Conservation (phyloP, 2,888 invertebrate genomes). For the Sussaba pulchella region DNA sequence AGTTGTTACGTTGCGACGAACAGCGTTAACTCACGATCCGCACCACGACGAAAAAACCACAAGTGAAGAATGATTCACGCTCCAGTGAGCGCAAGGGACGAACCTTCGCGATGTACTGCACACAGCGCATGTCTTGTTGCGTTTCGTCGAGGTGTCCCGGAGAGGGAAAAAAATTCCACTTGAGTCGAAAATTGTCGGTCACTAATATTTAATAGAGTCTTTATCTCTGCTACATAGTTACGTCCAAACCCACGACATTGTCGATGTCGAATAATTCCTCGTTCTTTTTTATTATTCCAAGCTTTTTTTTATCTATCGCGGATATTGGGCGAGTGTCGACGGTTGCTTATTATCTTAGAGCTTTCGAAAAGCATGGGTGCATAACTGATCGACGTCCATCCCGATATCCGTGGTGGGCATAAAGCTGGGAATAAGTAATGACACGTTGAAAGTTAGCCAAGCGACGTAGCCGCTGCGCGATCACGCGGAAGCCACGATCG, state of each 20-base stretch:
- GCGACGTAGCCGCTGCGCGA: conserved; percentile 7
- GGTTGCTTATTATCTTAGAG: conserved; percentile 40
- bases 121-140: conserved; percentile 2
- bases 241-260: conserved; percentile 4
- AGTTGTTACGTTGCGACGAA: background rate
- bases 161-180: background rate
- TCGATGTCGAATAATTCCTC: conserved; percentile 4
- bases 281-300: conserved; percentile 2
- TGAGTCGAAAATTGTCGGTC: background rate
- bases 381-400: conserved; percentile 34
- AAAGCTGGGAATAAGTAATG: conserved; percentile 37
- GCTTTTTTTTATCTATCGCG: background rate
- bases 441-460: conserved; percentile 3
- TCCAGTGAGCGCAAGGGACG: background rate
- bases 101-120: background rate
- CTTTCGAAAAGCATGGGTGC: conserved; percentile 50
- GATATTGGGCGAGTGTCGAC: background rate
- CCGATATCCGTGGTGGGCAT: conserved; percentile 7
- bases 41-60: background rate
- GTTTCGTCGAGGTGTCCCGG: background rate
- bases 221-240: background rate
- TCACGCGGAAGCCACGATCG: conserved; percentile 23
- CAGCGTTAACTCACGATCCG: no score
- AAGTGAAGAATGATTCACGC: background rate
- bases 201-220: conserved; percentile 3